Percentiles rank a stretch among this genome's conserved stretches.
phyloP scores from a whole-genome alignment of 2,797 vertebrate species.

The Propithecus deckenii region DNA sequence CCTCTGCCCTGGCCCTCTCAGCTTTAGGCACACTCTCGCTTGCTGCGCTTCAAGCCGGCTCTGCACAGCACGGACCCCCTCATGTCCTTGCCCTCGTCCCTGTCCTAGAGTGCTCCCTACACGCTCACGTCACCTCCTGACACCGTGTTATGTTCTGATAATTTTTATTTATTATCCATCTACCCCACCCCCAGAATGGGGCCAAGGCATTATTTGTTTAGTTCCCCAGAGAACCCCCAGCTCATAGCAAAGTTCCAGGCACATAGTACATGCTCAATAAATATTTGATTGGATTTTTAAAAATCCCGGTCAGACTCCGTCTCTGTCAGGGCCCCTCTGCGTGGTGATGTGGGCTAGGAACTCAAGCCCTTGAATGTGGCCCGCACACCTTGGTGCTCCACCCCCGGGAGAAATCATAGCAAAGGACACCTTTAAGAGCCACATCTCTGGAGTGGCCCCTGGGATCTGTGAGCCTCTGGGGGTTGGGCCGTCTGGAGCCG shows the following conservation, averaged over 20 bases:
- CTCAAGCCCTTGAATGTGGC: neutral
- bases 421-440: neutral
- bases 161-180: neutral
- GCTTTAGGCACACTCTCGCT: neutral
- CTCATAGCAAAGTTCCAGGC: neutral
- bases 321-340: neutral
- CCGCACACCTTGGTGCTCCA: too few relatives aligned
- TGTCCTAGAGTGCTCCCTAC: too few relatives aligned
- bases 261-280: neutral
- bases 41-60: neutral
- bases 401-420: neutral
- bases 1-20: rapidly evolving
- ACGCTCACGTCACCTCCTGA: neutral
- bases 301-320: neutral
- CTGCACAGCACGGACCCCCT: rapidly evolving
- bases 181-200: neutral
- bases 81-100: neutral
- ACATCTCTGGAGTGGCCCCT: rapidly evolving
- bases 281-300: neutral
- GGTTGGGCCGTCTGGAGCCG: neutral
- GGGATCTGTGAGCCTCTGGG: neutral
- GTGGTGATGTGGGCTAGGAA: neutral
- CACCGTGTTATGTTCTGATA: rapidly evolving
- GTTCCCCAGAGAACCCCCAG: neutral
- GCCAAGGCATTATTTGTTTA: neutral